Conservation (phyloP, 1,140 invertebrate species). For the Pseudomyrmex gracilis region DNA sequence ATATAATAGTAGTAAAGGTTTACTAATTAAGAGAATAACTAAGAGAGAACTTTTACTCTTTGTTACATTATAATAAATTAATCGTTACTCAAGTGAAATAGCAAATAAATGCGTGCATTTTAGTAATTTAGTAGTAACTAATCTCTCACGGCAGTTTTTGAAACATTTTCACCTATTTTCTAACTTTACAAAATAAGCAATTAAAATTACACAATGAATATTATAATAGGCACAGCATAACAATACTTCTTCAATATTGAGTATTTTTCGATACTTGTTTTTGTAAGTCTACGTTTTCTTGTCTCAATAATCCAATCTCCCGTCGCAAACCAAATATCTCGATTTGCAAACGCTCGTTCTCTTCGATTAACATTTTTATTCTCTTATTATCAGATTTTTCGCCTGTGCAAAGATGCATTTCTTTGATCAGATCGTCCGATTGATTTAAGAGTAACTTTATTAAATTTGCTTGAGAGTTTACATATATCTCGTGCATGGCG, state of each 20-base stretch:
- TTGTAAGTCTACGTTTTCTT: slow-evolving; percentile 77
- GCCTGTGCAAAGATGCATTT: slow-evolving; percentile 66
- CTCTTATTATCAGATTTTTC: slow-evolving; percentile 71
- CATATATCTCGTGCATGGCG: slow-evolving; percentile 77
- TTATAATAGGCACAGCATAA: neutral
- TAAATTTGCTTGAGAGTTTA: slow-evolving; percentile 79
- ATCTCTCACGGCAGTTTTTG: slow-evolving; percentile 8
- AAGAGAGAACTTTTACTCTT: slow-evolving; percentile 1
- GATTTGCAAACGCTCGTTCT: slow-evolving; percentile 78
- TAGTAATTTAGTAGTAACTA: slow-evolving; percentile 19
- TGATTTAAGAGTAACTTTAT: slow-evolving; percentile 78
- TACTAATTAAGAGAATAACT: neutral
- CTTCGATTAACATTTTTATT: slow-evolving; percentile 73
- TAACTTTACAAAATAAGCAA: neutral
- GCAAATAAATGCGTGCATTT: slow-evolving; percentile 10
- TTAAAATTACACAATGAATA: slow-evolving; percentile 5
- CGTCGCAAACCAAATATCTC: slow-evolving; percentile 76
- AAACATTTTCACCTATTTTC: neutral
- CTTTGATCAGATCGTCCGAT: slow-evolving; percentile 78
- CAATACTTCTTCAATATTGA: neutral
- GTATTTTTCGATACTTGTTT: neutral
- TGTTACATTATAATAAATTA: slow-evolving; percentile 20
- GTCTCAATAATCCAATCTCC: slow-evolving; percentile 74
- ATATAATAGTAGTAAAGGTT: neutral
- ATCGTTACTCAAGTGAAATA: slow-evolving; percentile 16